Evolutionary conservation across 2,113 vertebrate genomes (phyloP).

Genomic region (Corynorhinus townsendii): DNA sequence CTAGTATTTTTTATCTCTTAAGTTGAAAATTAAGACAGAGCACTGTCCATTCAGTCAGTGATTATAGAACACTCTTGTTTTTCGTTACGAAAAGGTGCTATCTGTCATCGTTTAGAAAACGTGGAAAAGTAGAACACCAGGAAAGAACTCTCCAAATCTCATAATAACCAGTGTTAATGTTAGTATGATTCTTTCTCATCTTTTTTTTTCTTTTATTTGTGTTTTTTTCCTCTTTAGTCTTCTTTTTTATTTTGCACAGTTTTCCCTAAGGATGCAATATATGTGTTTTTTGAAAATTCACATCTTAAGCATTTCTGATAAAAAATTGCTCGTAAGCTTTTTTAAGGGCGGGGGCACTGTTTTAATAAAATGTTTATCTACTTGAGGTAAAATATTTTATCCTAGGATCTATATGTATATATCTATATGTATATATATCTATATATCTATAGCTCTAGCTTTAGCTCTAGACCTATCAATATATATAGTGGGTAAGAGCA

Average conservation of each 20-base stretch:
- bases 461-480: no score
- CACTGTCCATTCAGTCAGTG: not conserved
- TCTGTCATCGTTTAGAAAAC: not conserved
- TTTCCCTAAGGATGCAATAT: not conserved
- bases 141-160: not conserved
- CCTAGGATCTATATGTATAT: not conserved
- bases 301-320: not conserved
- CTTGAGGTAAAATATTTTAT: not conserved
- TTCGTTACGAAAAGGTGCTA: not conserved
- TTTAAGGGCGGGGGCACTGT: not conserved
- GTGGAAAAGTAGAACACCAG: not conserved
- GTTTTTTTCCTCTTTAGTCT: not conserved
- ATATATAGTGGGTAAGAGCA: not conserved
- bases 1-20: not conserved
- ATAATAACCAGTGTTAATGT: not conserved
- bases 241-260: not conserved
- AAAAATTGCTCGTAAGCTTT: not conserved
- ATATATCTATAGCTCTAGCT: no score
- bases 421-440: not conserved
- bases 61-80: not conserved
- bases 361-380: not conserved
- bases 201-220: not conserved
- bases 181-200: not conserved
- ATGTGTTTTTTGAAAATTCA: not conserved
- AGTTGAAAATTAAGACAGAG: not conserved